phyloP scores from a whole-genome alignment of 2,113 vertebrate species.

The Cyprichromis sp. region DNA sequence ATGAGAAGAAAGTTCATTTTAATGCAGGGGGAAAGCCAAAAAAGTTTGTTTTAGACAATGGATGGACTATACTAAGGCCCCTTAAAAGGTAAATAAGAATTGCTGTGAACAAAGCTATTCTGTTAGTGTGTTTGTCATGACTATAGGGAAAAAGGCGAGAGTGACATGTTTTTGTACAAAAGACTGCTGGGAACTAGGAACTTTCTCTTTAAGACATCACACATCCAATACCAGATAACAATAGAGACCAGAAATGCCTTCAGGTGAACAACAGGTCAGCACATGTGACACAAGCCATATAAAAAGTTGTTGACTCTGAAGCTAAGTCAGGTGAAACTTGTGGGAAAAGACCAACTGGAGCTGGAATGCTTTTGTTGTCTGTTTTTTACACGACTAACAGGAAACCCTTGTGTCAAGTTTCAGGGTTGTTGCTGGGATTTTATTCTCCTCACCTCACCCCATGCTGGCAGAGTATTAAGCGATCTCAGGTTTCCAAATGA shows the following conservation, averaged over 20 bases:
- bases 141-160: background rate
- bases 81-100: background rate
- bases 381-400: background rate
- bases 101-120: background rate
- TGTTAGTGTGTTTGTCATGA: background rate
- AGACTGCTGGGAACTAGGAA: background rate
- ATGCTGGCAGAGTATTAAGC: background rate
- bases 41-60: background rate
- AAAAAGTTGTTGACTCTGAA: background rate
- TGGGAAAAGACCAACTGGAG: background rate
- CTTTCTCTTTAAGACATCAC: background rate
- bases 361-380: background rate
- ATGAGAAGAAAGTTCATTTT: background rate
- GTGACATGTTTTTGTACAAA: background rate
- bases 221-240: background rate
- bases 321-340: background rate
- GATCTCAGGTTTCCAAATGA: background rate
- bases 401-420: background rate
- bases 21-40: background rate
- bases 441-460: background rate
- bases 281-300: background rate
- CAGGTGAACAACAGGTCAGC: background rate
- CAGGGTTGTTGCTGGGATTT: background rate
- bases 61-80: background rate
- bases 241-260: background rate